phyloP scores from a whole-genome alignment of 2,113 vertebrate species.

The Ardeotis arabs region DNA sequence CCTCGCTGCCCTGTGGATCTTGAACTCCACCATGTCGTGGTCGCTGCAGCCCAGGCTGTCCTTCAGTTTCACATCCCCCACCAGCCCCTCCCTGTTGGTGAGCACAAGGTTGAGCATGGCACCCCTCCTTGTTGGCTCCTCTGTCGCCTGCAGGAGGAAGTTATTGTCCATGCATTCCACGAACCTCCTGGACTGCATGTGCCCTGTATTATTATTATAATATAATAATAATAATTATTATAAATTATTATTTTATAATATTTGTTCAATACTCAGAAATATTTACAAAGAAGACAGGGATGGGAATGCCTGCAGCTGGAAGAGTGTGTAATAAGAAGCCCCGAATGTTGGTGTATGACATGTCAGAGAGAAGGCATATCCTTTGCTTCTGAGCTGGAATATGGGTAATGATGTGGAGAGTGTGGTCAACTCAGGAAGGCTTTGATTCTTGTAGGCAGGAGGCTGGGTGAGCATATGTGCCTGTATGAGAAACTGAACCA shows the following conservation, averaged over 20 bases:
- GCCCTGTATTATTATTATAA: too few species aligned
- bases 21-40: too few species aligned
- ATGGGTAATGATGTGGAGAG: background rate
- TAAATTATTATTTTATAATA: background rate
- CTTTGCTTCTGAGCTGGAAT: background rate
- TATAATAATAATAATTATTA: too few species aligned
- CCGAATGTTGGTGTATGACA: background rate
- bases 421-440: background rate
- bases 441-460: background rate
- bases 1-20: too few species aligned
- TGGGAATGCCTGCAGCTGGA: background rate
- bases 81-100: too few species aligned
- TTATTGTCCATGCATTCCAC: too few species aligned
- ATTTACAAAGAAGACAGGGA: fast-evolving
- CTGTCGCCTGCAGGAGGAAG: too few species aligned
- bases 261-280: background rate
- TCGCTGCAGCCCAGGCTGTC: too few species aligned
- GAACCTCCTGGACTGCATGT: too few species aligned
- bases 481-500: background rate
- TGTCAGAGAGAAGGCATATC: background rate
- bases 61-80: too few species aligned
- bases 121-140: too few species aligned
- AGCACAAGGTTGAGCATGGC: too few species aligned
- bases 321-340: background rate
- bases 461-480: background rate